Percentiles rank a stretch among this genome's conserved stretches.
phyloP scores from a whole-genome alignment of 1,140 invertebrate species.

The Drosophila parabipectinata region DNA sequence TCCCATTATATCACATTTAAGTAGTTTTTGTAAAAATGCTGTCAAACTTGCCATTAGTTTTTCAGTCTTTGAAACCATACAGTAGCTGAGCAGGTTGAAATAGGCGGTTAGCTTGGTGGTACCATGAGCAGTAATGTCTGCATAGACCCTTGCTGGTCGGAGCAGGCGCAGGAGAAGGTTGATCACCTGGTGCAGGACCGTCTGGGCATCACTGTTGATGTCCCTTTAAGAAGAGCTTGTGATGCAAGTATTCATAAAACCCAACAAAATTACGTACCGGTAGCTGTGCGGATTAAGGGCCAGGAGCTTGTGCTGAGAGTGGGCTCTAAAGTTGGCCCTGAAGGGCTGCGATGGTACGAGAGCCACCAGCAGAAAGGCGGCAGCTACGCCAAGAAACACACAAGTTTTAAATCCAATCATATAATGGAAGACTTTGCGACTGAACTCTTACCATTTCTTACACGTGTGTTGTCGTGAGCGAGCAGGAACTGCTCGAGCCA shows the following conservation, averaged over 20 bases:
- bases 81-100: conserved; percentile 95
- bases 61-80: conserved; percentile 94
- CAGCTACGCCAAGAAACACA: conserved; percentile 86
- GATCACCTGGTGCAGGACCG: conserved; percentile 93
- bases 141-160: conserved; percentile 92
- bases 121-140: conserved; percentile 92
- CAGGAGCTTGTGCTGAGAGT: conserved; percentile 78
- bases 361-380: conserved; percentile 93
- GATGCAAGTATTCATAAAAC: not conserved
- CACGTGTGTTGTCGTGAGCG: conserved; percentile 92
- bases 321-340: conserved; percentile 91
- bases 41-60: conserved; percentile 92
- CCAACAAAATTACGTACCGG: conserved; percentile 48
- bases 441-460: conserved; percentile 88
- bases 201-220: conserved; percentile 89
- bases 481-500: conserved; percentile 96
- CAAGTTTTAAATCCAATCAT: not conserved
- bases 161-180: conserved; percentile 91
- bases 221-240: conserved; percentile 69
- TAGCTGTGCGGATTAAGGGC: conserved; percentile 72
- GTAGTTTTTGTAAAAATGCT: not conserved
- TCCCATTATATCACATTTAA: conserved; percentile 3
- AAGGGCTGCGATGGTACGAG: conserved; percentile 95
- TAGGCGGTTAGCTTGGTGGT: conserved; percentile 96
- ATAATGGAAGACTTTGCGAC: not conserved